These are phyloP conservation scores for Hydra vulgaris DNA, from an alignment of 30 jellyfish, hydroid and myxozoan genomes.

Conservation along the genomic window DNA sequence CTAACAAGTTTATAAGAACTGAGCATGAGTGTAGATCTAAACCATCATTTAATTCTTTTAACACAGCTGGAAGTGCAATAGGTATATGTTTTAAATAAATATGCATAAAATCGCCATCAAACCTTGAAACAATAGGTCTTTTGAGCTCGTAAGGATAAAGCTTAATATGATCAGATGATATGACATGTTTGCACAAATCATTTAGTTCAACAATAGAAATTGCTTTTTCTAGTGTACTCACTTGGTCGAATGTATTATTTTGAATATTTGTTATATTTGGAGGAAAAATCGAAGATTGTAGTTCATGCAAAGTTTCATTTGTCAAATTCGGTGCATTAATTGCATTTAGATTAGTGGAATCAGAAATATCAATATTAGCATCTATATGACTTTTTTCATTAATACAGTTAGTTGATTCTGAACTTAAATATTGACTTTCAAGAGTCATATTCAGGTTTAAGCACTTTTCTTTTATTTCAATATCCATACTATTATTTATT, in stretches of 20 bases:
- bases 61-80: neutral
- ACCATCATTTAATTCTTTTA: constrained; percentile 10
- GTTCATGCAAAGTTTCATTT: no score
- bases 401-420: neutral
- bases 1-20: constrained; percentile 51
- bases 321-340: no score
- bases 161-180: constrained; percentile 13
- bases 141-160: constrained; percentile 19
- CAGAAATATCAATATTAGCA: neutral
- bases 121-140: constrained; percentile 27
- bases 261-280: no score
- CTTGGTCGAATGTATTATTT: no score
- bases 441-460: no score
- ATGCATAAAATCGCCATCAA: constrained; percentile 39
- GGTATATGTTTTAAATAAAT: constrained; percentile 39
- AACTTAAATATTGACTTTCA: no score
- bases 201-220: constrained; percentile 2
- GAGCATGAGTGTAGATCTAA: constrained; percentile 61
- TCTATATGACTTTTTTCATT: neutral
- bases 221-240: neutral
- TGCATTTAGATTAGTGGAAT: no score
- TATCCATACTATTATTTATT: no score
- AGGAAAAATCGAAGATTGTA: no score
- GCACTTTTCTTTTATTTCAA: no score
- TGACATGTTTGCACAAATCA: constrained; percentile 11